Evolutionary conservation across 2,888 invertebrate species (phyloP).

Genomic region (Melangyna quadrimaculata): DNA sequence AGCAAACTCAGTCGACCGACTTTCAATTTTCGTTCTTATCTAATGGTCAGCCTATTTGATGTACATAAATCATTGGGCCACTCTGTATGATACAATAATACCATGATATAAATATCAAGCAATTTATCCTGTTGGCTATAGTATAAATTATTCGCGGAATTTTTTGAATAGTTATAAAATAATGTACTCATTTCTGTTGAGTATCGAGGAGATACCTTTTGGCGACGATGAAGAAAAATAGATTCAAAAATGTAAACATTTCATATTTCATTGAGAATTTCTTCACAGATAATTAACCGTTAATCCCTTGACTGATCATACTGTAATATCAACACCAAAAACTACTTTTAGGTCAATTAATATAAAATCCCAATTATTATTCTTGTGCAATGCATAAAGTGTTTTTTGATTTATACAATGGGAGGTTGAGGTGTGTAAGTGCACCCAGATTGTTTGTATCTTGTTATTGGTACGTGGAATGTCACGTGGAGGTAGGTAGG

Average conservation of each 20-base stretch:
- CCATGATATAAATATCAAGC: too few relatives aligned
- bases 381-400: constrained; percentile 4
- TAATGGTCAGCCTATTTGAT: too few relatives aligned
- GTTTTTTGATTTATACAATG: not conserved
- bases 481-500: constrained; percentile 47
- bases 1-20: too few relatives aligned
- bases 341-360: not conserved
- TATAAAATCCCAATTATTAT: not conserved
- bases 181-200: too few relatives aligned
- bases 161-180: too few relatives aligned
- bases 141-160: too few relatives aligned
- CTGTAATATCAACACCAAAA: not conserved
- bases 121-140: too few relatives aligned
- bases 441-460: not conserved
- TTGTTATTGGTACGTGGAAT: constrained; percentile 51
- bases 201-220: too few relatives aligned
- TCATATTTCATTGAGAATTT: not conserved
- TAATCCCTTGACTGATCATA: not conserved
- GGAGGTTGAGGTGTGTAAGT: not conserved
- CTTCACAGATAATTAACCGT: not conserved
- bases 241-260: too few relatives aligned
- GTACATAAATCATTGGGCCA: too few relatives aligned
- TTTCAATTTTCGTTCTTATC: too few relatives aligned
- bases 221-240: not conserved
- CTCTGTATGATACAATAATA: too few relatives aligned